Evolutionary conservation across 2,888 invertebrate genomes (phyloP), one percentile per base, ranked within the genome.

Genomic region (Lasioglossum leucozonium): DNA sequence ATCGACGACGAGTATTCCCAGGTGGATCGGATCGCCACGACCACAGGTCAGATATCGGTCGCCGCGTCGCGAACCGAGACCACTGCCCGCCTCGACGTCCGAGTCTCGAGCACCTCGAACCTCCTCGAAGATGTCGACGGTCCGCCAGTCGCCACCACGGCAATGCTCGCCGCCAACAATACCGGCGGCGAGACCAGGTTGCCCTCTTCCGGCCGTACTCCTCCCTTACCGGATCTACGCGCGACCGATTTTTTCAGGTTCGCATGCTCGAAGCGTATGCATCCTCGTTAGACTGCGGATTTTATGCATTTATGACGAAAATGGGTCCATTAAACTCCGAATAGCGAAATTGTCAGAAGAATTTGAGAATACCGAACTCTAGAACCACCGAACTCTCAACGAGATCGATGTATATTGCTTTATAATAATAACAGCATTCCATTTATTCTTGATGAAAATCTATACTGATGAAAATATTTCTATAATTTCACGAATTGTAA

Each of bases 241-340:
- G 95, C 96, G 18, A 89, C 94, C 26, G 96, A 97, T 91, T 96
- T 96, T 94, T 96, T 96, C 94, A 95, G 95, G 95, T 96, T 95
- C 47, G 51, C 77, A 30, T 58, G 8, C 58, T n/a, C 26, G 11
- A n/a, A 26, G 2, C n/a, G 3, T 11, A 10, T n/a, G 10, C n/a
- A 10, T 55, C 3, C 55, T n/a, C 11, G n/a, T 26, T 55, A 22
- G 55, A 55, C 55, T 47, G 18, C 2, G 18, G 47, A 18, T 47
- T 47, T 47, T 6, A 47, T 47, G 18, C 6, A 47, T 47, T 5
- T 18, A 18, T 47, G 2, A 22, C 18, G 18, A 47, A 47, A 47
- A 6, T 6, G 2, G 18, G 47, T 6, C 4, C 6, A 47, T 47
- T 47, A 18, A 47, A 22, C 18, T 18, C 47, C 47, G 6, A 18